These are phyloP conservation scores for Pogonocherus hispidulus DNA, from an alignment of 2,888 invertebrate species.

Conservation along the genomic window DNA sequence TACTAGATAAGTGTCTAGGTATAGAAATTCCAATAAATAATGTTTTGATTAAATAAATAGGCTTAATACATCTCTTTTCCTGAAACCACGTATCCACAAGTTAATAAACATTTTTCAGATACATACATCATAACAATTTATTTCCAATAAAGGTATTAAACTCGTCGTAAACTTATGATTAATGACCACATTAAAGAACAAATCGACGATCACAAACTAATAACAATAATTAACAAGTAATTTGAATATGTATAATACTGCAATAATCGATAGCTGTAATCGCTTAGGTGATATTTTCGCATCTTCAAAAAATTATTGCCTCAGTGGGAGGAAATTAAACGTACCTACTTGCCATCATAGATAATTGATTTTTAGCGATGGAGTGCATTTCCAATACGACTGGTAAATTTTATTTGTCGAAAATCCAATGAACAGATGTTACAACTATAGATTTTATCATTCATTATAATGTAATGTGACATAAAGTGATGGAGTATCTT, in stretches of 20 bases:
- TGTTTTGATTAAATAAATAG: too few relatives aligned
- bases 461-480: conserved; percentile 59
- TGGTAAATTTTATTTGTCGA: conserved; percentile 54
- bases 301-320: background rate
- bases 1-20: too few relatives aligned
- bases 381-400: conserved; percentile 36
- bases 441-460: conserved; percentile 58
- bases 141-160: background rate
- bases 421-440: conserved; percentile 60
- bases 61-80: too few relatives aligned
- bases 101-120: background rate
- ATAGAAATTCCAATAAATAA: too few relatives aligned
- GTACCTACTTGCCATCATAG: conserved; percentile 30
- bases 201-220: conserved; percentile 15
- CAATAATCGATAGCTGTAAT: background rate
- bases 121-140: background rate
- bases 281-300: too few relatives aligned
- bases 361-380: conserved; percentile 32
- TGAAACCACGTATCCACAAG: too few relatives aligned
- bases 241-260: conserved; percentile 16
- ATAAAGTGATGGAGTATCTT: conserved; percentile 58
- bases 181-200: conserved; percentile 11
- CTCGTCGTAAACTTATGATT: conserved; percentile 13
- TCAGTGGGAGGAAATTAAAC: background rate
- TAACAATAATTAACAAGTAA: conserved; percentile 11